Conservation (phyloP, 2,888 invertebrate genomes). For the Stegophylla sp. region DNA sequence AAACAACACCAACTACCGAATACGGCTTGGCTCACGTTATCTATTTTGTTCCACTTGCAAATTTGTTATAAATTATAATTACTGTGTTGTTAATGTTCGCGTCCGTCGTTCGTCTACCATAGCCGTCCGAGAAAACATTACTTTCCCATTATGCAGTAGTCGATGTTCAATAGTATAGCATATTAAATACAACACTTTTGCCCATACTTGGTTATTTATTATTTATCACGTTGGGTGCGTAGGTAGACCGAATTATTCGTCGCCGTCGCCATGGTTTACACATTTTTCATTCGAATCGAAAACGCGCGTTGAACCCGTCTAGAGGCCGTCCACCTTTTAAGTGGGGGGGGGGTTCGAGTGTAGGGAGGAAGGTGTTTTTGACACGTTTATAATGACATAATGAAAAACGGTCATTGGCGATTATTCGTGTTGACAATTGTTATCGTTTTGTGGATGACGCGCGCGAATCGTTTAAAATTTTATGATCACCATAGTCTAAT, state of each 20-base stretch:
- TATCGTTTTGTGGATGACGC: background rate
- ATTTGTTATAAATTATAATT: background rate
- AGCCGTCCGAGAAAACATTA: background rate
- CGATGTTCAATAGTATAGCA: background rate
- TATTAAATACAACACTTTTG: background rate
- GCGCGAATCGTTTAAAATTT: background rate
- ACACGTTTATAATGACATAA: conserved; percentile 6
- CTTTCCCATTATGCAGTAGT: background rate
- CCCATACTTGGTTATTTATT: background rate
- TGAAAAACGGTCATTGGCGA: conserved; percentile 5
- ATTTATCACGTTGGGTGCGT: conserved; percentile 11
- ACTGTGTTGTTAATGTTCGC: background rate
- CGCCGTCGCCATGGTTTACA: conserved; percentile 19
- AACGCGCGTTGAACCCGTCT: conserved; percentile 10
- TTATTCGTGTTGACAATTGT: background rate
- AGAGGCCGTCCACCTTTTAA: background rate
- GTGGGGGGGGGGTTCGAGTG: background rate
- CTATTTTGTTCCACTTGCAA: background rate
- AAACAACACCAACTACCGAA: background rate
- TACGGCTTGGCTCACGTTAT: conserved; percentile 25
- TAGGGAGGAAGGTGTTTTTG: conserved; percentile 9
- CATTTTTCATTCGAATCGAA: background rate
- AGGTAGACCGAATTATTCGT: conserved; percentile 28
- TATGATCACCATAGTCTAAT: background rate
- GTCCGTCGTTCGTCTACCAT: background rate